Base-by-base conservation (phyloP, 2,113 vertebrate genomes). In the Tauraco erythrolophus region DNA sequence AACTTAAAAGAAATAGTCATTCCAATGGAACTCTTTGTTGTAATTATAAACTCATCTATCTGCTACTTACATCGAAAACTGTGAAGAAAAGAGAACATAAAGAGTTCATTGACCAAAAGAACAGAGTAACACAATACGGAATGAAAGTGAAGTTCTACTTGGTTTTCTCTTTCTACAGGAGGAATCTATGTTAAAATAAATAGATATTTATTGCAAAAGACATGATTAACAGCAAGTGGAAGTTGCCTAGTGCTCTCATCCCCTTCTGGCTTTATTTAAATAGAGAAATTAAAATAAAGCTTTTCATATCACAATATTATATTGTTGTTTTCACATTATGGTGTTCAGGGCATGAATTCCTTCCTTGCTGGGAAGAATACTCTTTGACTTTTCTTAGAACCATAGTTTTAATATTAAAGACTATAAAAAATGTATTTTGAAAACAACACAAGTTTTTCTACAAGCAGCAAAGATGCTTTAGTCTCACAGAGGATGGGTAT, bases 111-210 rank as follows among this genome's bases (percentile, higher is more conserved):
- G 60, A 64, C 9, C 12, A 60, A 68, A 82, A 85, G 21, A 82
- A 71, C 4, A 64, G 1, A 11, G 4, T 8, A 39, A 46, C 1
- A 2, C 4, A 48, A 18, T n/a, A 48, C 18, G 13, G 21, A 46
- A 64, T 4, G 41, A 64, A 87, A 78, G 5, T 54, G 28, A 81
- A 81, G 8, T 68, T 68, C 25, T 58, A 2, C 10, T 51, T 60
- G 2, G 2, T 54, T 83, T 91, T 72, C 28, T 33, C 18, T 74
- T 89, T 39, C 4, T 21, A 33, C 1, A 37, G 21, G 46, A 66
- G 19, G 4, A 69, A 87, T 39, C 7, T 30, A 4, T 16, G 7
- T 54, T 72, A 61, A 70, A 72, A 35, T 19, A 41, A 0, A 3
- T 14, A 64, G 21, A 2, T 4, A 46, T 41, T 87, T 86, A 54